Conservation (phyloP, 2,113 vertebrate species). For the Psilopogon haemacephalus region DNA sequence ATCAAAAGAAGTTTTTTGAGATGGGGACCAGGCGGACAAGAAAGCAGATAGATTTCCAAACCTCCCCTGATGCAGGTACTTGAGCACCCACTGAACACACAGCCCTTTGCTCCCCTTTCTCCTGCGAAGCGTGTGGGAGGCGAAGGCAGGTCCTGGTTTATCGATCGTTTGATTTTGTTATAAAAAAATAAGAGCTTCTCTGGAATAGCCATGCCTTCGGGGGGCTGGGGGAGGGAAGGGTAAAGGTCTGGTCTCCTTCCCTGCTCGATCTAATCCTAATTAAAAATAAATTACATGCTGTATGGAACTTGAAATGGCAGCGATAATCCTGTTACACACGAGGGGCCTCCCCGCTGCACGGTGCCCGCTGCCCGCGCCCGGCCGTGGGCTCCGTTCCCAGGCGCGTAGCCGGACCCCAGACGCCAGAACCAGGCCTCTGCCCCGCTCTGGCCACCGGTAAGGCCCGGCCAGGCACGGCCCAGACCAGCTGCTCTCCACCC, state of each 20-base stretch:
- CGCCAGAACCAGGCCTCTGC: neutral
- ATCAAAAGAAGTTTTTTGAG: neutral
- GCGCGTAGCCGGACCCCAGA: neutral
- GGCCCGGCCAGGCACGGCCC: neutral
- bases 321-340: slow-evolving; percentile 80
- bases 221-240: neutral
- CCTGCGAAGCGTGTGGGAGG: neutral
- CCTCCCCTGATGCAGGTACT: neutral
- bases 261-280: slow-evolving; percentile 79
- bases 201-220: slow-evolving; percentile 50
- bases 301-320: slow-evolving; percentile 75
- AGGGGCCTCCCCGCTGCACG: neutral
- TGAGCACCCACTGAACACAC: neutral
- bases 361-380: neutral
- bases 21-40: neutral
- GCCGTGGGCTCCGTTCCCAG: neutral
- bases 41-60: neutral
- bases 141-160: neutral
- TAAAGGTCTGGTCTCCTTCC: slow-evolving; percentile 58
- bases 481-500: neutral
- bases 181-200: slow-evolving; percentile 45
- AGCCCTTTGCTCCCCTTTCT: neutral
- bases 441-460: too few relatives aligned
- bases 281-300: slow-evolving; percentile 84
- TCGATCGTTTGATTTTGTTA: neutral